Evolutionary conservation across 2,797 vertebrate genomes (phyloP), one percentile per base, ranked within the genome.

Genomic region (Liparis tanakae): DNA sequence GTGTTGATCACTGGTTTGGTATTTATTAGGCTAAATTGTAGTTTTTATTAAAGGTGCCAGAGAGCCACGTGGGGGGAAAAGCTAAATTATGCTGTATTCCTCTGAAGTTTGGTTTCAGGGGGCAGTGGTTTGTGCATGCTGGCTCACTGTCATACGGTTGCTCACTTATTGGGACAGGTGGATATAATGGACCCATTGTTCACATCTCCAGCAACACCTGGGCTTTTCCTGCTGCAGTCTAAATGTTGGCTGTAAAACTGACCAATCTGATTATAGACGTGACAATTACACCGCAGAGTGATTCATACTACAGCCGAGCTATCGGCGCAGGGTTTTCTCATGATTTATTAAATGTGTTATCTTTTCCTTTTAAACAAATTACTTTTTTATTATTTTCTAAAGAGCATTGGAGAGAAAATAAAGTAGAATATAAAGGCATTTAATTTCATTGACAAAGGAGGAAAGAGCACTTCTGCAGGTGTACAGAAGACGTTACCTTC

Each of bases 371-470:
- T 33, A 55, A 55, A 55, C 25, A 33, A 55, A 30, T 15, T 6
- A 53, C 20, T 53, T 53, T 30, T 17, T 30, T 17, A 55, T 15
- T 33, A 30, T 55, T 54, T 37, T 62, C 36, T 61, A 48, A 78
- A 61, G 3, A 67, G 65, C 39, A 66, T 58, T 10, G 3, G 39
- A 64, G 15, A 46, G 17, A 57, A 44, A 59, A 58, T 30, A 30
- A 62, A 22, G 51, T 56, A n/a, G 48, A 83, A 84, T 89, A 89
- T 77, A 81, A 91, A 92, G 77, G 82, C 75, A 74, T 93, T 94
- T 92, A 92, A 88, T 93, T 89, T 79, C 82, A 81, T 70, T 78
- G 51, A 89, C 68, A 87, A 82, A 85, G 53, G 76, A 78, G 87
- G 81, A 74, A 59, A 36, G 13, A 83, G 77, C 85, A 84, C 85